A percentile compares a stretch with the other conserved stretches of the same genome.
These are phyloP conservation scores for Turnix velox DNA, from an alignment of 2,113 vertebrate genomes.

Conservation along the genomic window DNA sequence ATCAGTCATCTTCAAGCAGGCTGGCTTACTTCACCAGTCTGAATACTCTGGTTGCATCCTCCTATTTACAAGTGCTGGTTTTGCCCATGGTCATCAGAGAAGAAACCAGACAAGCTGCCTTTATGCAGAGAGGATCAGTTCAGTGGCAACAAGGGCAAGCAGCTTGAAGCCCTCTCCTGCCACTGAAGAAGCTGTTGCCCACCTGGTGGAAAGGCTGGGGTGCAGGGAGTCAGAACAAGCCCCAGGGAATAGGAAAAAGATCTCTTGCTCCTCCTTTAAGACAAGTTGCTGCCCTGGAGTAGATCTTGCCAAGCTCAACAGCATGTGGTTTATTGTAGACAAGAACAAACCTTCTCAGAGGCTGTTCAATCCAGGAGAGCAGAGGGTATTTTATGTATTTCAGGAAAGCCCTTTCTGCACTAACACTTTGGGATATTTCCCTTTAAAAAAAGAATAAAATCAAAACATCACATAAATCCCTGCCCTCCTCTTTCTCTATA, in stretches of 20 bases:
- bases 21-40: background rate
- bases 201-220: background rate
- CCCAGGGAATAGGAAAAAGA: background rate
- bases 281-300: background rate
- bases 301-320: background rate
- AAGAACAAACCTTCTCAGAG: too few species aligned
- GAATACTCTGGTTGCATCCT: background rate
- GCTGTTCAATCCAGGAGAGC: background rate
- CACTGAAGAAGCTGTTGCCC: background rate
- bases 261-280: fast-evolving
- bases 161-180: background rate
- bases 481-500: background rate
- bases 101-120: background rate
- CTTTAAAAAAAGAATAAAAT: background rate
- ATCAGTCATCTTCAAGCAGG: background rate
- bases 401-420: background rate
- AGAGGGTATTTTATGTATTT: background rate
- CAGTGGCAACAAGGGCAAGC: background rate
- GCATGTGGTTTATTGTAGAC: background rate
- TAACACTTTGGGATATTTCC: background rate
- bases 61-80: background rate
- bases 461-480: background rate
- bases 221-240: background rate
- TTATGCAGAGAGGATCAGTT: background rate
- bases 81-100: background rate